Evolutionary conservation across 23 tunicate species (phyloP), one percentile per base, ranked within the genome.

Genomic region (Ciona savignyi): DNA sequence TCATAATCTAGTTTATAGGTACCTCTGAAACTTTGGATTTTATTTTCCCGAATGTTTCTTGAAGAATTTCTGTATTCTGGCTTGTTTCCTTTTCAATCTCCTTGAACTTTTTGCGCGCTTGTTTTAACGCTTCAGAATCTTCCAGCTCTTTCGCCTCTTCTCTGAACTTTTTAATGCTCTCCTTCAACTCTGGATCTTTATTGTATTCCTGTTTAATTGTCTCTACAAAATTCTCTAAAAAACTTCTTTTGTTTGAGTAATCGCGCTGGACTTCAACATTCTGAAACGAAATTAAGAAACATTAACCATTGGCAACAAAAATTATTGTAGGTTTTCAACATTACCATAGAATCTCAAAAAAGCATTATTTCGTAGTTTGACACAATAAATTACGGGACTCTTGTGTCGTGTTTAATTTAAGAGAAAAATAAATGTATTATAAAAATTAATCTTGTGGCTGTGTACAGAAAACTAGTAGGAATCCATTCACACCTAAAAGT

Each of bases 81-180:
- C 70, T 49, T 0, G 95, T 76, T 70, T 83, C 89, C 35, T 74
- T 80, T 25, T 80, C 75, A 29, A 90, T 83, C 30, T 90, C 85
- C 62, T 90, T 66, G 70, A 83, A 90, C 62, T 83, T 90, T 42
- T 90, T 79, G 33, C 97, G 72, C 9, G 88, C 97, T 64, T 70
- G 70, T 79, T 90, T 83, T 56, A 90, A 73, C 26, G 97, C 88
- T 21, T 90, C 97, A 9, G 97, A 90, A 70, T 90, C 88, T 80
- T 90, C 97, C 31, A 90, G 74, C 62, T 90, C 97, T 70, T 90
- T 76, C 6, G 97, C 83, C 74, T 90, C 97, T 75, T 90, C 63
- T 3, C 97, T 77, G 70, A 90, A 90, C 56, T 84, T 90, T 48
- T 84, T 56, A 29, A 90, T 90, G 63, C 74, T 90, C 63, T 90